Evolutionary conservation across 2,888 invertebrate genomes (phyloP).

Genomic region (Listrodromus nycthemerus): DNA sequence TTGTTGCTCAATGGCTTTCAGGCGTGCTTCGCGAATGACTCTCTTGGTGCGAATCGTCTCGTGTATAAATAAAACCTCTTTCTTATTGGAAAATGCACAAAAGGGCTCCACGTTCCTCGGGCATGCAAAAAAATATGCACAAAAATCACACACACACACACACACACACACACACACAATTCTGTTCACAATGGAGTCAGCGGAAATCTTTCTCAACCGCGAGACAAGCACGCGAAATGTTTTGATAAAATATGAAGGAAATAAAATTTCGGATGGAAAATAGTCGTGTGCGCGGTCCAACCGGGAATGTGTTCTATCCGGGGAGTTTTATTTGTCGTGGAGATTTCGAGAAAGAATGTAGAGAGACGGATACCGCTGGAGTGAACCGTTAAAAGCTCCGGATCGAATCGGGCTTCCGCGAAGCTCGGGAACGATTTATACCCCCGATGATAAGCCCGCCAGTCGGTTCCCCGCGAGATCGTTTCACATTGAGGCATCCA

Average conservation of each 20-base stretch:
- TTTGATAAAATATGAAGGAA: constrained; percentile 2
- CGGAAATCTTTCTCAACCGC: background rate
- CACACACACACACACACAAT: too few relatives aligned
- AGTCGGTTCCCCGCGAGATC: constrained; percentile 40
- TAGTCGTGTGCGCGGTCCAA: constrained; percentile 26
- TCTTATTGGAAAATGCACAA: constrained; percentile 4
- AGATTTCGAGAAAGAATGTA: constrained; percentile 26
- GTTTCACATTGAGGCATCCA: constrained; percentile 39
- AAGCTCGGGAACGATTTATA: constrained; percentile 57
- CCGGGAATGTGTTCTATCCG: constrained; percentile 1
- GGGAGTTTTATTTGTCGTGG: constrained; percentile 38
- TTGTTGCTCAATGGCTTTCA: too few relatives aligned
- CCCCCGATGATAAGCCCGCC: constrained; percentile 51
- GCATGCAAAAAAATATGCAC: background rate
- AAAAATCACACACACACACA: too few relatives aligned
- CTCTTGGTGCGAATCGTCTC: background rate
- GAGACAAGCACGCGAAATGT: background rate
- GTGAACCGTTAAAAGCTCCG: constrained; percentile 53
- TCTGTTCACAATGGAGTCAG: background rate
- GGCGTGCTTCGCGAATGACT: too few relatives aligned
- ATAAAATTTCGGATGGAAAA: background rate
- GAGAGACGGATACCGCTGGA: constrained; percentile 7
- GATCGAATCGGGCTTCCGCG: constrained; percentile 48
- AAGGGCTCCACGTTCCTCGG: background rate
- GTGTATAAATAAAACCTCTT: background rate